Conservation (phyloP, 2,113 vertebrate species). For the Trachemys scripta region DNA sequence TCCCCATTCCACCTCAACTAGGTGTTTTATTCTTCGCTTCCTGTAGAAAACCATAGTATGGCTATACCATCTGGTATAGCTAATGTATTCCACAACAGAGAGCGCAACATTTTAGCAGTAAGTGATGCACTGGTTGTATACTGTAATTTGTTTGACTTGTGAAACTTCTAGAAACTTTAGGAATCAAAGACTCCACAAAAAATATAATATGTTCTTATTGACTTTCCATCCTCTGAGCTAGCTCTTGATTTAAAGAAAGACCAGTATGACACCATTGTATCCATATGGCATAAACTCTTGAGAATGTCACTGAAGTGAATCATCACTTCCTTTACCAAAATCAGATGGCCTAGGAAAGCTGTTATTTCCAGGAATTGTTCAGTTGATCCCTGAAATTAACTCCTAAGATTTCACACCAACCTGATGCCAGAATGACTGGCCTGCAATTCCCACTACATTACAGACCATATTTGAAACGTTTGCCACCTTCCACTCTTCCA, state of each 20-base stretch:
- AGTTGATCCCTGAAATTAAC: background rate
- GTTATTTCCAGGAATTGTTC: background rate
- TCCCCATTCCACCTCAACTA: background rate
- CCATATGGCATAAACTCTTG: background rate
- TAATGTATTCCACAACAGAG: too few species aligned
- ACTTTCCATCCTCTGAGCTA: background rate
- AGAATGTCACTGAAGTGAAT: background rate
- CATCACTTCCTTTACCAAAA: background rate
- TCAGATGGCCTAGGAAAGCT: background rate
- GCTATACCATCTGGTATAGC: background rate
- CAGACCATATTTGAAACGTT: constrained; percentile 9
- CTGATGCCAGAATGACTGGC: background rate
- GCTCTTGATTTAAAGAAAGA: background rate
- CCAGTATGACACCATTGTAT: background rate
- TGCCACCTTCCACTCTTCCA: constrained; percentile 49
- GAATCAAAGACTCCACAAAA: background rate
- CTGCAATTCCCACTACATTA: background rate
- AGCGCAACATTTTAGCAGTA: background rate
- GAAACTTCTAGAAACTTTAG: background rate
- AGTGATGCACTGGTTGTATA: background rate
- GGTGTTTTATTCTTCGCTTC: background rate
- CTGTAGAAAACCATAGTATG: too few species aligned
- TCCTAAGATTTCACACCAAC: background rate
- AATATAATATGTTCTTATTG: background rate
- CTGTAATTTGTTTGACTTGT: background rate